Percentiles rank a stretch among this genome's conserved stretches.
Conservation (phyloP, 1,140 invertebrate genomes). For the Pinna nobilis region DNA sequence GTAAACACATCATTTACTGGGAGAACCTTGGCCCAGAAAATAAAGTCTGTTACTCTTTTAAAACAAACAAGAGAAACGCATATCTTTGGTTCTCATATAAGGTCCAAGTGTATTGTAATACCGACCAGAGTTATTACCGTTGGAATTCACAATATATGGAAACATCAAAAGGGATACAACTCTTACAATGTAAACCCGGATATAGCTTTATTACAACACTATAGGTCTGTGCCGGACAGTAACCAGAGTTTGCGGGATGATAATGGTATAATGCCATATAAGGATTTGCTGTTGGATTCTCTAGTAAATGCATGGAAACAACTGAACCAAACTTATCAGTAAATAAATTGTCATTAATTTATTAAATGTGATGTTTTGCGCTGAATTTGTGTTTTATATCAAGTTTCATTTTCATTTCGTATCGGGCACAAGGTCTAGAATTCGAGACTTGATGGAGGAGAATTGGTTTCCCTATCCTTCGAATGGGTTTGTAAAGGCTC, state of each 20-base stretch:
- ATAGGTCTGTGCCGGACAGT: slow-evolving; percentile 79
- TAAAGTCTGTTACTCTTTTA: slow-evolving; percentile 37
- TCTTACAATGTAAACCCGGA: slow-evolving; percentile 85
- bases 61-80: slow-evolving; percentile 37
- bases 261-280: slow-evolving; percentile 19
- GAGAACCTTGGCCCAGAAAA: slow-evolving; percentile 18
- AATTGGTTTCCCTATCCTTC: too few relatives aligned
- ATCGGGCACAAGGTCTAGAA: too few relatives aligned
- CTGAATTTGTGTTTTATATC: too few relatives aligned
- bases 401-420: too few relatives aligned
- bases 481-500: too few relatives aligned
- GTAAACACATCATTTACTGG: neutral
- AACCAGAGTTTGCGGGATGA: neutral
- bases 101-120: slow-evolving; percentile 89
- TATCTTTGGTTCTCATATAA: slow-evolving; percentile 20
- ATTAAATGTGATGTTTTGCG: too few relatives aligned
- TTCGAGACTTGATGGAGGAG: too few relatives aligned
- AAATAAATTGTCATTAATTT: too few relatives aligned
- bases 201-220: slow-evolving; percentile 91
- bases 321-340: too few relatives aligned
- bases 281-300: slow-evolving; percentile 24
- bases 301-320: slow-evolving; percentile 11
- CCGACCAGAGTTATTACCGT: slow-evolving; percentile 89
- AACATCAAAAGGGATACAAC: slow-evolving; percentile 67
- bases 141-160: slow-evolving; percentile 96